A percentile compares a stretch with the other conserved stretches of the same genome.
phyloP scores from a whole-genome alignment of 2,797 vertebrate species.

The Benthosema pterotum region DNA sequence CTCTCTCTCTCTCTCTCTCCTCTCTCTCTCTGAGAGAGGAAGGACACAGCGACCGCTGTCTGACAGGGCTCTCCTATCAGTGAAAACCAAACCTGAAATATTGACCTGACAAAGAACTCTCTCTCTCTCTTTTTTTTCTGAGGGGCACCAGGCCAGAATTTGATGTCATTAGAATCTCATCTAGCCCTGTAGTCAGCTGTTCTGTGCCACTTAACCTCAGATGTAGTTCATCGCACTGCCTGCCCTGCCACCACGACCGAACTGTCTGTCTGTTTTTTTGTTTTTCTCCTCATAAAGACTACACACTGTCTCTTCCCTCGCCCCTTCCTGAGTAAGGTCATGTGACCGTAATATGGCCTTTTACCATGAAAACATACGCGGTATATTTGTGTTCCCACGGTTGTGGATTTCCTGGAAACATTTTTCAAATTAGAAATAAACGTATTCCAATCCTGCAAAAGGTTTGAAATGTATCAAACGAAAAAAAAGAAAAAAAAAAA shows the following conservation, averaged over 20 bases:
- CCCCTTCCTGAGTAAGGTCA: no score
- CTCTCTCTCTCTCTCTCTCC: no score
- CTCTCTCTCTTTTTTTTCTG: constrained; percentile 40
- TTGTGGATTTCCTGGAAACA: no score
- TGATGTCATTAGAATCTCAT: constrained; percentile 62
- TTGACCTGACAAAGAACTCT: constrained; percentile 65
- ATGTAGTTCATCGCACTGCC: constrained; percentile 36
- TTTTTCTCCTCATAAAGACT: constrained; percentile 4
- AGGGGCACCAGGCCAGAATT: constrained; percentile 51
- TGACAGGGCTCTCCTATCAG: constrained; percentile 73
- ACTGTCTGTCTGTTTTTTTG: constrained; percentile 19
- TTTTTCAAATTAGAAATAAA: no score
- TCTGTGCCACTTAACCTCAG: constrained; percentile 49
- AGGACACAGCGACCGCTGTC: constrained; percentile 76
- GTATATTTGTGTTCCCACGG: no score
- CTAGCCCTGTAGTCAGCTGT: constrained; percentile 53
- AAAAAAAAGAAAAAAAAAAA: no score
- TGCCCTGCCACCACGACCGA: constrained; percentile 34
- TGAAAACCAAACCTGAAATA: constrained; percentile 76
- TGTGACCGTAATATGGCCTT: no score
- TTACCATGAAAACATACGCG: no score
- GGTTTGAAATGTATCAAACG: no score
- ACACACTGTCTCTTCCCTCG: no score
- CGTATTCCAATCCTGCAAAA: no score
- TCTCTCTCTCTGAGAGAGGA: no score